Conservation (phyloP, 37 sponge, comb jelly and placozoan genomes). For the Bolinopsis microptera region DNA sequence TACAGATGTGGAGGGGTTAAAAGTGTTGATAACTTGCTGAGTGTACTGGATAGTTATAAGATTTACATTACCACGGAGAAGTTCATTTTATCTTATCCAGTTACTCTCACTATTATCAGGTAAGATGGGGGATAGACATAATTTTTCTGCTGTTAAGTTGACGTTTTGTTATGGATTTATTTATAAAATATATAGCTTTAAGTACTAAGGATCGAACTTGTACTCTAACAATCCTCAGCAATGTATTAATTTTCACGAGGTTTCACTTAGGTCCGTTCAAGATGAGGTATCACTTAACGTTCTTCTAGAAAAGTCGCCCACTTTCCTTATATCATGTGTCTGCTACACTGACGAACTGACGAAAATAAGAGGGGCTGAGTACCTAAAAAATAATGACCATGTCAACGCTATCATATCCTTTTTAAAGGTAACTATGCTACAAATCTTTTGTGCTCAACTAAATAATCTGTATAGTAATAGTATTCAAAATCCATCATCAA, state of each 20-base stretch:
- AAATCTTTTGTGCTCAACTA: no score
- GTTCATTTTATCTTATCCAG: background rate
- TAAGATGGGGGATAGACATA: background rate
- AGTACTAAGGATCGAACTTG: no score
- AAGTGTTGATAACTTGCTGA: conserved; percentile 45
- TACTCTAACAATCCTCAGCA: no score
- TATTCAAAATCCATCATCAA: no score
- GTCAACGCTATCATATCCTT: background rate
- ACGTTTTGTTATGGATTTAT: no score
- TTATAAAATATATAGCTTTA: no score
- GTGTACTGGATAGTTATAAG: conserved; percentile 64
- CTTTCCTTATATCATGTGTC: conserved; percentile 38
- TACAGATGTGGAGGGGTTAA: background rate
- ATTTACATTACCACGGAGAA: conserved; percentile 26
- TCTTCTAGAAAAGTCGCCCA: background rate
- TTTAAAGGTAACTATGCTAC: background rate
- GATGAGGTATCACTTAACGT: background rate
- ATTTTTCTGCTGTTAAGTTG: background rate
- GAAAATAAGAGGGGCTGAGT: background rate
- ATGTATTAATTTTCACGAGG: no score
- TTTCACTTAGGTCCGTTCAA: background rate
- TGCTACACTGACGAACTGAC: conserved; percentile 23
- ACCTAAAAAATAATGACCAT: background rate
- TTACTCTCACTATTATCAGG: conserved; percentile 41
- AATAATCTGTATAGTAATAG: no score